These are phyloP conservation scores for Diplazon laetatorius DNA, from an alignment of 2,888 invertebrate species.

Conservation along the genomic window DNA sequence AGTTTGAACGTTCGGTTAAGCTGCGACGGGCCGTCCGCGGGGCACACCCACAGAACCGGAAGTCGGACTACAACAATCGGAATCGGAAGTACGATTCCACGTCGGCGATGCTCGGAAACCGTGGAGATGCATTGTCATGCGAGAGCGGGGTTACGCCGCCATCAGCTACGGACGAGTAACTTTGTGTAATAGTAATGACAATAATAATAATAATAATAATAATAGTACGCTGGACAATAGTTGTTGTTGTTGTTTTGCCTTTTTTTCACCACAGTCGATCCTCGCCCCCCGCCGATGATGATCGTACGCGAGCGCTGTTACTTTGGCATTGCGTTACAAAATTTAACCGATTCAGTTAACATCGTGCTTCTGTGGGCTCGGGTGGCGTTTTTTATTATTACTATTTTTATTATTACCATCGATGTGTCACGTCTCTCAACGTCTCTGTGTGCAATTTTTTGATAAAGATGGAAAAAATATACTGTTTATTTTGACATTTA, in stretches of 20 bases:
- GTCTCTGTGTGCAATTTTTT: too few species aligned
- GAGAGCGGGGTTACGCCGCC: conserved; percentile 43
- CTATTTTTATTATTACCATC: too few species aligned
- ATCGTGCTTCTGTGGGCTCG: conserved; percentile 64
- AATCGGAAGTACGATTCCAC: conserved; percentile 79
- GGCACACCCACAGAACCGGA: conserved; percentile 72
- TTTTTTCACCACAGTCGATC: conserved; percentile 29
- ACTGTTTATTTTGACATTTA: too few species aligned
- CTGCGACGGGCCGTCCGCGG: conserved; percentile 29
- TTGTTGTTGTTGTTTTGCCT: too few species aligned
- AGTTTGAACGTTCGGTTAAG: background rate
- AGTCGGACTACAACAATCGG: conserved; percentile 75
- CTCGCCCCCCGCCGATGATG: too few species aligned
- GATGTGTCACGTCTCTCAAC: too few species aligned
- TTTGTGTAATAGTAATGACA: too few species aligned
- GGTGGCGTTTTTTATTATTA: conserved; percentile 55
- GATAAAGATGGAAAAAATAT: too few species aligned
- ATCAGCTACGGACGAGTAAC: conserved; percentile 62
- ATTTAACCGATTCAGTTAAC: conserved; percentile 71
- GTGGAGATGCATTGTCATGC: conserved; percentile 76
- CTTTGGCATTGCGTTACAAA: conserved; percentile 67
- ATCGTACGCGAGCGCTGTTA: too few species aligned
- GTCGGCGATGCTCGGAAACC: conserved; percentile 70
- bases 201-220: too few species aligned
- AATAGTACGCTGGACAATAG: too few species aligned